phyloP scores from a whole-genome alignment of 2,888 invertebrate species.

The Vesta saturnalis region DNA sequence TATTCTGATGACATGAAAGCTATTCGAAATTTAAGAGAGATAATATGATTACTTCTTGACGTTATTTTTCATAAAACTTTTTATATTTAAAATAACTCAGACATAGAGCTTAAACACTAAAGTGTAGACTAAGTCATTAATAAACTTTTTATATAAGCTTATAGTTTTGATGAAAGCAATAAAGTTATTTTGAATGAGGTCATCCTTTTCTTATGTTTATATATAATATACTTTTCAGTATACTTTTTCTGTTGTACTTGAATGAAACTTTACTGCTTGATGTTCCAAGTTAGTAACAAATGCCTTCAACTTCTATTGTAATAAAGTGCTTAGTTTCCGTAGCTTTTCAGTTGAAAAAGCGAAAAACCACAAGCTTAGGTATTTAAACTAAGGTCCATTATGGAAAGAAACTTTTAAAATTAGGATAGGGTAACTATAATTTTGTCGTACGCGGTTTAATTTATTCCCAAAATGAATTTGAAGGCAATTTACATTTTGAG shows the following conservation, averaged over 20 bases:
- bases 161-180: not conserved
- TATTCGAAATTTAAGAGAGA: too few species aligned
- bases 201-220: not conserved
- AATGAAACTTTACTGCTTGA: conserved; percentile 1
- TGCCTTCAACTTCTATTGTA: conserved; percentile 1
- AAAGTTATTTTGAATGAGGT: not conserved
- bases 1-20: too few species aligned
- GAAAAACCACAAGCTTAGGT: not conserved
- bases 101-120: not conserved
- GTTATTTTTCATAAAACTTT: too few species aligned
- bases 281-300: not conserved
- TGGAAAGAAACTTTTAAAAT: conserved; percentile 1
- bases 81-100: too few species aligned
- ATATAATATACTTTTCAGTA: not conserved
- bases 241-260: conserved; percentile 1
- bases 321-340: conserved; percentile 1
- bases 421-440: not conserved
- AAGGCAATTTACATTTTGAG: not conserved
- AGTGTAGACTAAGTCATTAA: not conserved
- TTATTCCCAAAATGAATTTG: not conserved
- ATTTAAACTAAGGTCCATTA: not conserved
- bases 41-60: too few species aligned
- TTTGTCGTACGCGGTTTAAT: not conserved
- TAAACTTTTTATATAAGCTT: not conserved
- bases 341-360: not conserved